phyloP scores from a whole-genome alignment of 2,113 vertebrate species.

The Phodopus roborovskii region DNA sequence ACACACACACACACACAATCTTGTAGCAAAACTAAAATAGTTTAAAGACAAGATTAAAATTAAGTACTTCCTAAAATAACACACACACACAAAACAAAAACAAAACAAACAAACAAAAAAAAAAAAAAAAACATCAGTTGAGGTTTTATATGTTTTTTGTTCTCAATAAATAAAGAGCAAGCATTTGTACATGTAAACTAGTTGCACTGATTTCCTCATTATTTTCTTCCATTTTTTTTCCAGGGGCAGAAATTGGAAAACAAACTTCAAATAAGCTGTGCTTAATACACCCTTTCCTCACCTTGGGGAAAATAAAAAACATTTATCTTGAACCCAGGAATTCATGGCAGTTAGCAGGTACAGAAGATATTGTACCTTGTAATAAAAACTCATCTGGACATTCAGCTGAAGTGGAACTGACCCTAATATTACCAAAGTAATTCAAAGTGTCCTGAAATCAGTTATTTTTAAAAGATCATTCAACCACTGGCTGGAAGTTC shows the following conservation, averaged over 20 bases:
- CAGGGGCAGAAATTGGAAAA: not conserved
- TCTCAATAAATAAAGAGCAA: not conserved
- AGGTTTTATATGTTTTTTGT: not conserved
- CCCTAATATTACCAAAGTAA: not conserved
- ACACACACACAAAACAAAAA: not conserved
- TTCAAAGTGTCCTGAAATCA: not conserved
- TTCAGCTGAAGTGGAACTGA: not conserved
- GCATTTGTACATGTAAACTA: constrained; percentile 8
- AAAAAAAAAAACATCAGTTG: not conserved
- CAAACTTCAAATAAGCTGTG: not conserved
- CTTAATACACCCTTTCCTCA: not conserved
- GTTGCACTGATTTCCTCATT: not conserved
- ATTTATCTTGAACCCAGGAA: not conserved
- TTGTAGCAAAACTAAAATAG: not conserved
- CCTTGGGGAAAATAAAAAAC: not conserved
- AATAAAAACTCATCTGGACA: not conserved
- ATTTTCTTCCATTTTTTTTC: constrained; percentile 17
- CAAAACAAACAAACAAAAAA: too few species aligned
- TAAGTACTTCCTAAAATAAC: constrained; percentile 1
- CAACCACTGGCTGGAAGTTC: not conserved
- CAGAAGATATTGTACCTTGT: not conserved
- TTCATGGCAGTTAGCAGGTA: not conserved
- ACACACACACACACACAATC: not conserved
- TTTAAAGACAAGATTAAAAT: constrained; percentile 22
- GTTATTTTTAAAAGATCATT: not conserved